These are phyloP conservation scores for Sminthurinus aureus DNA, from an alignment of 2,888 invertebrate species.

Conservation along the genomic window DNA sequence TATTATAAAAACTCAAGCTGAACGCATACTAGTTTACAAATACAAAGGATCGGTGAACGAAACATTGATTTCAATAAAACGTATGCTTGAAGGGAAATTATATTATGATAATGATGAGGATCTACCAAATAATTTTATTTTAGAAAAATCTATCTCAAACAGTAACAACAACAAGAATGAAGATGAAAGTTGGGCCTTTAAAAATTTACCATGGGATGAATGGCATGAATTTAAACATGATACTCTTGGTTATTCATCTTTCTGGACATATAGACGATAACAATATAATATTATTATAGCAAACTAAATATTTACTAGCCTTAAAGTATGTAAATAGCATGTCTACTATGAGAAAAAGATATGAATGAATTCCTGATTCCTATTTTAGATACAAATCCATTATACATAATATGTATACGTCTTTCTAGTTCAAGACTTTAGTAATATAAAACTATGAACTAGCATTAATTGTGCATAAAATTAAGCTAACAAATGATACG, in stretches of 20 bases:
- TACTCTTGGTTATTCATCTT: slow-evolving; percentile 16
- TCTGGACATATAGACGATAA: slow-evolving; percentile 10
- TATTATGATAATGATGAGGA: slow-evolving; percentile 6
- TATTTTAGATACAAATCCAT: too few relatives aligned
- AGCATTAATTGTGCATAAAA: too few relatives aligned
- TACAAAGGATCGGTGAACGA: slow-evolving; percentile 12
- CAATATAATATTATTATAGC: neutral
- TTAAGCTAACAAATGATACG: too few relatives aligned
- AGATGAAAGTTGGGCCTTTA: slow-evolving; percentile 26
- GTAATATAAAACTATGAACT: too few relatives aligned
- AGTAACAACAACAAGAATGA: too few relatives aligned
- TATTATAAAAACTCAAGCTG: slow-evolving; percentile 15
- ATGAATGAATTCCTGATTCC: too few relatives aligned
- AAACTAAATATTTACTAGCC: too few relatives aligned
- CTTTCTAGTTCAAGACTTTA: too few relatives aligned
- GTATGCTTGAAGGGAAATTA: too few relatives aligned
- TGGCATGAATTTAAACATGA: slow-evolving; percentile 22
- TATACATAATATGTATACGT: too few relatives aligned
- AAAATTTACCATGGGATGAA: slow-evolving; percentile 21
- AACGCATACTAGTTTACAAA: slow-evolving; percentile 27
- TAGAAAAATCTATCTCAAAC: slow-evolving; percentile 8
- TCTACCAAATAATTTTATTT: slow-evolving; percentile 24
- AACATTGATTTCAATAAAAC: too few relatives aligned
- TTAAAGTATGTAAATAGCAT: neutral
- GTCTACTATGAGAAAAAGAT: neutral